Conservation (phyloP, 2,888 invertebrate species). For the Lasioglossum vierecki region DNA sequence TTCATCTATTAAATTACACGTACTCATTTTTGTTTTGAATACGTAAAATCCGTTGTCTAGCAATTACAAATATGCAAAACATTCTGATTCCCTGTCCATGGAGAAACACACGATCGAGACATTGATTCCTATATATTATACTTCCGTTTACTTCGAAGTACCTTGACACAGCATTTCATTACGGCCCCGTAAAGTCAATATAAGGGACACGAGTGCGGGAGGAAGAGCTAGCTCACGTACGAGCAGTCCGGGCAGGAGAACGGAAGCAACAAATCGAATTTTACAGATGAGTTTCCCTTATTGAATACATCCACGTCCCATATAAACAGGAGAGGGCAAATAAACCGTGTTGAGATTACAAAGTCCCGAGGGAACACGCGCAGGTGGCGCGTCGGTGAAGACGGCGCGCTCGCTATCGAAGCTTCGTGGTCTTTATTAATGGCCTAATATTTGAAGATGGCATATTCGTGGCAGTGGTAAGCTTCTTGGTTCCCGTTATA, state of each 20-base stretch:
- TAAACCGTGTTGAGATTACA: conserved; percentile 83
- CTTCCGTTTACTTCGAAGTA: conserved; percentile 2
- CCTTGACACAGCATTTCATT: conserved; percentile 24
- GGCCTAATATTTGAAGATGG: conserved; percentile 83
- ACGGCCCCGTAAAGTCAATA: conserved; percentile 25
- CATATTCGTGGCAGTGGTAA: conserved; percentile 77
- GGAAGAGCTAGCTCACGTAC: conserved; percentile 32
- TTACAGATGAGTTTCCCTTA: conserved; percentile 83
- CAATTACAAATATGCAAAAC: background rate
- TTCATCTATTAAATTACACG: too few relatives aligned
- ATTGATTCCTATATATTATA: background rate
- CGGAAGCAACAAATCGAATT: conserved; percentile 80
- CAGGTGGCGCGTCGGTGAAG: conserved; percentile 76
- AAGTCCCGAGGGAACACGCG: conserved; percentile 80
- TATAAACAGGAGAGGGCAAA: conserved; percentile 78
- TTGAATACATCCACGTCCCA: conserved; percentile 78
- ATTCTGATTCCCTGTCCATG: background rate
- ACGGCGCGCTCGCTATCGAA: conserved; percentile 77
- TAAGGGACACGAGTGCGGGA: conserved; percentile 37
- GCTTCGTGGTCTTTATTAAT: conserved; percentile 82
- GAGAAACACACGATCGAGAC: background rate
- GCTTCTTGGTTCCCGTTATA: conserved; percentile 74
- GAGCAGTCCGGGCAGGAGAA: conserved; percentile 28
- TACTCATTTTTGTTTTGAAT: too few relatives aligned
- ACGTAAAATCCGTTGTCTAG: too few relatives aligned